Base-by-base conservation (phyloP, 2,113 vertebrate species). In the Edolisoma coerulescens region DNA sequence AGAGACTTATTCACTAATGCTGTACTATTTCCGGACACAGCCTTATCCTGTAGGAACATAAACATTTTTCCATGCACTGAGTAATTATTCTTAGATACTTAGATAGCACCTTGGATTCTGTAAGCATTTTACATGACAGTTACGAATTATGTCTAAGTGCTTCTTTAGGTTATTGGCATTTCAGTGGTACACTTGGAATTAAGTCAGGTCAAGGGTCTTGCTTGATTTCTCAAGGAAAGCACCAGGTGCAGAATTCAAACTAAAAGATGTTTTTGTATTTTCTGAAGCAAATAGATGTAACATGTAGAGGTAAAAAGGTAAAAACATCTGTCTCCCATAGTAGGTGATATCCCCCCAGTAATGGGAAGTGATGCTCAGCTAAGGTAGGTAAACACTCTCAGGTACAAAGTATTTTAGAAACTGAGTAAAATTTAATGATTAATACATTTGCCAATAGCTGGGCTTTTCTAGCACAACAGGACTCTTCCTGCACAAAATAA, bases 1-100 rank as follows among this genome's bases (percentile, higher is more conserved):
- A 54, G 45, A 90, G 33, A 56, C 47, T 90, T 94, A 73, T 20
- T 89, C n/a, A 83, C 57, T 86, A 85, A 44, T 32, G 69, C 32
- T 71, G 2, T 97, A 73, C 79, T 39, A 42, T 84, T 91, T 96
- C 61, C 39, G 79, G 65, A 86, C 32, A 35, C 5, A 78, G 32
- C 47, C 68, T 94, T 94, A 82, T 86, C 89, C 93, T 94, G 69
- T 67, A 81, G 81, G 78, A 96, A 93, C 95, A 88, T 59, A 95
- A 95, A n/a, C 74, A 70, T 75, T 76, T 95, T 93, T 88, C 88
- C 44, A 28, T 81, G 68, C 77, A n/a, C 37, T 78, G 41, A 68
- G 42, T 84, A 77, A 50, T 73, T 86, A 61, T 77, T 69, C 21
- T 50, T 91, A 73, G 20, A 28, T 80, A 49, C 30, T 64, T 84